Percentiles rank a stretch among this genome's conserved stretches.
phyloP scores from a whole-genome alignment of 2,888 invertebrate species.

The Melinaea menophilus region DNA sequence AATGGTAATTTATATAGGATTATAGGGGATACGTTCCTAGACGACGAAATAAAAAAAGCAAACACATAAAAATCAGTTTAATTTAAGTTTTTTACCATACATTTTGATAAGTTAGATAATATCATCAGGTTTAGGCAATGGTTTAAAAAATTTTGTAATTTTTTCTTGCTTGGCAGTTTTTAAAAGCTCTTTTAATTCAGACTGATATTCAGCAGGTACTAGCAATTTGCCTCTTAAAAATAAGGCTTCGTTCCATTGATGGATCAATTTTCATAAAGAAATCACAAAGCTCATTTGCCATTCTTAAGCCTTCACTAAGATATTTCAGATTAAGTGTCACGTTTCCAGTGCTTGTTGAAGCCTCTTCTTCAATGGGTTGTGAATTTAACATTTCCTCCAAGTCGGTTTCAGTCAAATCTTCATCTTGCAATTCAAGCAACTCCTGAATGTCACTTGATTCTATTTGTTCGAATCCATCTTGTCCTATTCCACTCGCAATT shows the following conservation, averaged over 20 bases:
- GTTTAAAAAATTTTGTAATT: too few relatives aligned
- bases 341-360: constrained; percentile 30
- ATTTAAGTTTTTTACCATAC: constrained; percentile 1
- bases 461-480: constrained; percentile 35
- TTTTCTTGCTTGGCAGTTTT: constrained; percentile 33
- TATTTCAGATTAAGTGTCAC: constrained; percentile 30
- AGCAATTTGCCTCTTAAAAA: too few relatives aligned
- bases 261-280: constrained; percentile 11
- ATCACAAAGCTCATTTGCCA: too few relatives aligned
- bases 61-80: constrained; percentile 3
- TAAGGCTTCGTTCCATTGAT: too few relatives aligned
- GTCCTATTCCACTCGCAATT: constrained; percentile 38
- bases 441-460: constrained; percentile 37
- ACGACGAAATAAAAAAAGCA: too few relatives aligned
- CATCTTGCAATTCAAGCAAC: constrained; percentile 35
- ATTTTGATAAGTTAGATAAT: constrained; percentile 21
- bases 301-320: constrained; percentile 1
- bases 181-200: constrained; percentile 23
- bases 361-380: constrained; percentile 31
- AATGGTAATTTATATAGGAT: constrained; percentile 18
- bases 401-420: constrained; percentile 40
- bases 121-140: too few relatives aligned
- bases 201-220: too few relatives aligned
- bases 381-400: constrained; percentile 37
- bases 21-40: too few relatives aligned